Evolutionary conservation across 2,888 invertebrate genomes (phyloP).

Genomic region (Dicyrtomina minuta): DNA sequence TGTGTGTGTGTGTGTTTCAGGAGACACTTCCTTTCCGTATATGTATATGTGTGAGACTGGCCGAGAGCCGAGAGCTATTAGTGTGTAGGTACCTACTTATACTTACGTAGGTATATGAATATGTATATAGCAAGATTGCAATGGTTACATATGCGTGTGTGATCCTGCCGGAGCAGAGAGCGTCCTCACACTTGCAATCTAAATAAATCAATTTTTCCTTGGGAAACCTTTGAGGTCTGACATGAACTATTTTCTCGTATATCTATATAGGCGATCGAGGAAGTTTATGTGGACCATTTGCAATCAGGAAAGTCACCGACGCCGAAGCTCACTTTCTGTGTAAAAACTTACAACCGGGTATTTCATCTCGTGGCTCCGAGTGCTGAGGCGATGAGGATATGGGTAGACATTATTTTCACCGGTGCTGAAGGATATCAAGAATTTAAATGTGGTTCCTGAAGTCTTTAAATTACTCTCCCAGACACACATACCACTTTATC

Average conservation of each 20-base stretch:
- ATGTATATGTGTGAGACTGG: too few species aligned
- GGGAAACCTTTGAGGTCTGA: conserved; percentile 37
- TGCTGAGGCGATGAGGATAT: conserved; percentile 90
- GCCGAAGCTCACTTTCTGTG: conserved; percentile 88
- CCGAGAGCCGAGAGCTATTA: too few species aligned
- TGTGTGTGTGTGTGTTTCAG: too few species aligned
- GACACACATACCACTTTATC: not conserved
- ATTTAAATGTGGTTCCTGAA: conserved; percentile 60
- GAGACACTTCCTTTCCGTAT: too few species aligned
- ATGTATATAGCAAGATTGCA: too few species aligned
- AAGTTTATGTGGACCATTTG: conserved; percentile 94
- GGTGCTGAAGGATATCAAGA: conserved; percentile 86
- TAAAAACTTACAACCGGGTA: conserved; percentile 85
- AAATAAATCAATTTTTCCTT: conserved; percentile 50
- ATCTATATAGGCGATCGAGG: conserved; percentile 79
- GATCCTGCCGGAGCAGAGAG: too few species aligned
- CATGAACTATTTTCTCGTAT: conserved; percentile 36
- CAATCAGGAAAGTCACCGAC: conserved; percentile 88
- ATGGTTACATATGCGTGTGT: not conserved
- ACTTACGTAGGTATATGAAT: too few species aligned
- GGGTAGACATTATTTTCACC: conserved; percentile 94
- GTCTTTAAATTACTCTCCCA: not conserved
- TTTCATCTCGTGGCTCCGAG: conserved; percentile 92
- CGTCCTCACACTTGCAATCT: conserved; percentile 17
- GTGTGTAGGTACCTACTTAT: too few species aligned